Evolutionary conservation across 2,797 vertebrate species (phyloP), one percentile per base, ranked within the genome.

Genomic region (Lindbergichthys nudifrons): DNA sequence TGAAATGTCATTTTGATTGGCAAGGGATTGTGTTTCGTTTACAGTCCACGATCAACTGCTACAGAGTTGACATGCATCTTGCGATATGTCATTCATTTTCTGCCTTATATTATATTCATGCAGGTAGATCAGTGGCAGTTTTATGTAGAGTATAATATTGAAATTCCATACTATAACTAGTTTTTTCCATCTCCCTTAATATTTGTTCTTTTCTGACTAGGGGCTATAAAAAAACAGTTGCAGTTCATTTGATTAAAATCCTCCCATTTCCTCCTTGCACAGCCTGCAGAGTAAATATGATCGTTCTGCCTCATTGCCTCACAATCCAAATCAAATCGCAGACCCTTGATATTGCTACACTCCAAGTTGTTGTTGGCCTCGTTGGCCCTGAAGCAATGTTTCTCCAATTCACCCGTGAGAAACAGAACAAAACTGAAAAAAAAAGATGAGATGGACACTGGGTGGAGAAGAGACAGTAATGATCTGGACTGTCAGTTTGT

Each of bases 181-280:
- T 74, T 70, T 21, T 43, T 26, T 23, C 1, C 41, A 39, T 14
- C 14, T 52, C 42, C 63, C 26, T 70, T 66, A 77, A 58, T 81
- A 80, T 83, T 77, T 73, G 75, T 53, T 83, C 53, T 45, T 79
- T 56, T 12, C 70, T 80, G 66, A 59, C 86, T 77, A 73, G 50
- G 69, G 77, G 84, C 79, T 23, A 19, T 71, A 79, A 76, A 73
- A 64, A 65, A 70, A 66, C 52, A 14, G 51, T 85, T 84, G 59
- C 71, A 68, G 51, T 79, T 67, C 53, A 77, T 89, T 84, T 87
- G 79, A 87, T 86, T 85, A 78, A 87, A 83, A 69, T 66, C 43
- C 74, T 64, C 52, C 10, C 4, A 14, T 63, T 72, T 73, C 69
- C 58, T 66, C 56, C 14, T 62, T 75, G 65, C 75, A 54, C 62